Evolutionary conservation across 2,797 vertebrate genomes (phyloP).

Genomic region (Chanos chanos): DNA sequence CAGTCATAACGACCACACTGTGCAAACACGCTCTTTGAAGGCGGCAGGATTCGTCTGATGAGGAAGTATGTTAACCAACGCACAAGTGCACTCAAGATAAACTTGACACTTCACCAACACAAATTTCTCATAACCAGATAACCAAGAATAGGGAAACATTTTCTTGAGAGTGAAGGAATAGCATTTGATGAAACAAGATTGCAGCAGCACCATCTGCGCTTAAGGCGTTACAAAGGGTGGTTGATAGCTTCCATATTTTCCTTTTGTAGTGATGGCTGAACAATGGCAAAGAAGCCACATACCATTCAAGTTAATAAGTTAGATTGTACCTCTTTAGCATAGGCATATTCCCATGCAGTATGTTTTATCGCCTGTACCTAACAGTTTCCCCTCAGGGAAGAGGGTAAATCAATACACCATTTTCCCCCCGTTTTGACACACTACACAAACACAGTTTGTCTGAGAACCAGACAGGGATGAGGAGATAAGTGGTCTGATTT

Average conservation of each 20-base stretch:
- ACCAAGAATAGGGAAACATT: slow-evolving; percentile 15
- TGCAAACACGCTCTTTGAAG: slow-evolving; percentile 32
- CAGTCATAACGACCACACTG: slow-evolving; percentile 17
- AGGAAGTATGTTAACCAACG: slow-evolving; percentile 38
- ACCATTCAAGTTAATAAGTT: neutral
- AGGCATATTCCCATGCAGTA: no score
- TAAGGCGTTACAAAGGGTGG: slow-evolving; percentile 11
- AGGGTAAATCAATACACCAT: no score
- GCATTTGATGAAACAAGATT: slow-evolving; percentile 37
- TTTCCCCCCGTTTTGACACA: no score
- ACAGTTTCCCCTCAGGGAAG: no score
- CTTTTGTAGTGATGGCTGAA: neutral
- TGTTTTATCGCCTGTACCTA: no score
- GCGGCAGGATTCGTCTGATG: slow-evolving; percentile 37
- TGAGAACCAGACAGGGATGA: no score
- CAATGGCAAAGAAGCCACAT: slow-evolving; percentile 6
- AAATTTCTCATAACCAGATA: slow-evolving; percentile 50
- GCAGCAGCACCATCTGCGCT: slow-evolving; percentile 19
- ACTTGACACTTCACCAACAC: slow-evolving; percentile 47
- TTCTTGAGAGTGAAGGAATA: slow-evolving; percentile 46
- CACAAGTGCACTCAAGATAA: slow-evolving; percentile 51
- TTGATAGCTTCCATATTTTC: slow-evolving; percentile 28
- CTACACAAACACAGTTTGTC: no score
- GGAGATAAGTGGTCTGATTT: no score
- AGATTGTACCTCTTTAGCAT: no score